Base-by-base conservation (phyloP, 2,888 invertebrate species). In the Eurytoma californica region DNA sequence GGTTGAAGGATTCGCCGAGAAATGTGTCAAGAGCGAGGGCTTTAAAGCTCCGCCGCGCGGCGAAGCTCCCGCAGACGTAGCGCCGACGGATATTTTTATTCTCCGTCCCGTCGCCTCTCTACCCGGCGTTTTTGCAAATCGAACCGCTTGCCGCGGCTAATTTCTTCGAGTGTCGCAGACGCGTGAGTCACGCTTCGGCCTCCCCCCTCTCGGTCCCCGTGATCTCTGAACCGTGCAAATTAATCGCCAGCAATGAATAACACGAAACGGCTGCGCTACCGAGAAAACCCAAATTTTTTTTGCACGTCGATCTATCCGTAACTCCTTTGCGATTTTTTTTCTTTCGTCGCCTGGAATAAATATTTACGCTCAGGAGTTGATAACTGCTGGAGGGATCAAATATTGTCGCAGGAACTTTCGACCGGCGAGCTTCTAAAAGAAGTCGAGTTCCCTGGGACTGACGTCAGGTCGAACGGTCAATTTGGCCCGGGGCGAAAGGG, bases 391-490 rank as follows among this genome's bases (percentile, higher is more conserved):
- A 39, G 12, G 20, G 20, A 57, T 20, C 55, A 20, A 57, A 57
- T 9, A 18, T 18, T 57, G 12, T 18, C 24, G 13, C 24, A 58
- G 58, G 1, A 24, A 24, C 24, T 20, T 58, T 58, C 5, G 24
- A 55, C 3, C 5, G 58, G 39, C 9, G 9, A n/a, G 28, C 28
- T 28, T 47, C 20, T 24, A 16, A 30, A n/a, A n/a, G n/a, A n/a
- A 67, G 14, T 67, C 24, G 53, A 16, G 16, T 9, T 67, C 18
- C 14, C 28, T 20, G 24, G 9, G 28, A 51, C 7, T 72, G 72
- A 72, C 60, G 72, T 72, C 61, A 72, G 4, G 4, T 61, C 61
- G n/a, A 60, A 61, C 51, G 55, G n/a, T 65, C 55, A 20, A 72
- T 72, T 65, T 72, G 55, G 51, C 58, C 67, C 13, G n/a, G 70